Evolutionary conservation across 2,888 invertebrate species (phyloP), one percentile per base, ranked within the genome.

Genomic region (Nebria brevicollis): DNA sequence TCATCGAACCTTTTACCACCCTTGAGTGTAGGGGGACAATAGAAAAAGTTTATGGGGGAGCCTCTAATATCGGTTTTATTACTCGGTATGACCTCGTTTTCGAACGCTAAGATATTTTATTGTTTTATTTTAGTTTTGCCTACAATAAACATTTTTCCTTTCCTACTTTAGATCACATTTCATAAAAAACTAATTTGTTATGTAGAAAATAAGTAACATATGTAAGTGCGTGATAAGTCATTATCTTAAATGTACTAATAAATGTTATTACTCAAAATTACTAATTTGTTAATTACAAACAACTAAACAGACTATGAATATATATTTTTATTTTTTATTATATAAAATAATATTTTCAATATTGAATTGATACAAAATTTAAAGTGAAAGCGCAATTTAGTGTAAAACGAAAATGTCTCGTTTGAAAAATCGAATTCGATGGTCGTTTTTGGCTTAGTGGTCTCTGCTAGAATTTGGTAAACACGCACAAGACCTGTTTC

Each of bases 31-130:
- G 20, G 54, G 25, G 43, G 41, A 75, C 75, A 75, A 75, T 75
- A 64, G 13, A 15, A 41, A 25, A 25, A 54, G 41, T 75, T 64
- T 75, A 75, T 75, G 43, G 75, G 75, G 75, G 75, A 43, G 64
- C 11, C 64, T 64, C 75, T 54, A 75, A 75, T 75, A 64, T 75
- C 75, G 75, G 64, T 75, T 75, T 75, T 75, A 75, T 75, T 75
- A 64, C 75, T 43, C n/a, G 25, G n/a, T 13, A 75, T 75, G 42
- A 64, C 75, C 64, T 75, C 20, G 26, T 75, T 75, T 73, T 15
- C 15, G 11, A 74, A 42, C 25, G 54, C 26, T 20, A 3, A 75
- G 43, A 54, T 75, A 43, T 75, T 54, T 64, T 54, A 15, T 64
- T 34, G 34, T 34, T 75, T 75, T 75, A 75, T 75, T 75, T 20